Evolutionary conservation across 2,797 vertebrate genomes (phyloP), one percentile per base, ranked within the genome.

Genomic region (Lepus townsendii): DNA sequence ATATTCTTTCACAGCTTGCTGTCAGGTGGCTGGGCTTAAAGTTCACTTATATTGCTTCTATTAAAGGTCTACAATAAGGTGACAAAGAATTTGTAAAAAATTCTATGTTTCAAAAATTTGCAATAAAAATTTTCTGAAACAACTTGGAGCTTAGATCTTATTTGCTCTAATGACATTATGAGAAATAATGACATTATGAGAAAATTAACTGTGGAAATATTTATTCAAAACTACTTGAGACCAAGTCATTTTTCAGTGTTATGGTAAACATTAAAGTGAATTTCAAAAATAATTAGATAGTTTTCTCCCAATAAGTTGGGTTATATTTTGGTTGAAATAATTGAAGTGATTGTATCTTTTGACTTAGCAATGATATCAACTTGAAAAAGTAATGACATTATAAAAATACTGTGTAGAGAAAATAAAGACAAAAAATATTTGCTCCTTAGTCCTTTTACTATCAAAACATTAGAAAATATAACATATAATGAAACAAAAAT

Each of bases 241-340:
- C 14, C 54, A 57, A 20, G 16, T 16, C 14, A 16, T 16, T 57
- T 17, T 57, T 57, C 54, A 57, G 54, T 57, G 54, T 16, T 20
- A 57, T 20, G 19, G 54, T 16, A 57, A 57, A 57, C 54, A 57
- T 57, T 20, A 57, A 20, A 20, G 4, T 57, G 14, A 17, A 80
- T 89, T 87, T 91, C 30, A 26, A 78, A 92, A 94, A 69, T 73
- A 38, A 83, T 76, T 92, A 65, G 3, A 84, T 79, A 30, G 72
- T 80, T 77, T 87, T 62, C 68, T 89, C 17, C 42, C 20, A 38
- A 1, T 62, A 79, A 63, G 14, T 62, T 63, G 63, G 1, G 14
- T 79, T 52, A 65, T 62, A 87, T 83, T 94, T 94, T 88, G 57
- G 75, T 35, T 84, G 42, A 90, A 26, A 1, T 75, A 12, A 82